Conservation (phyloP, 2,797 vertebrate genomes). For the Sebastiscus tertius region DNA sequence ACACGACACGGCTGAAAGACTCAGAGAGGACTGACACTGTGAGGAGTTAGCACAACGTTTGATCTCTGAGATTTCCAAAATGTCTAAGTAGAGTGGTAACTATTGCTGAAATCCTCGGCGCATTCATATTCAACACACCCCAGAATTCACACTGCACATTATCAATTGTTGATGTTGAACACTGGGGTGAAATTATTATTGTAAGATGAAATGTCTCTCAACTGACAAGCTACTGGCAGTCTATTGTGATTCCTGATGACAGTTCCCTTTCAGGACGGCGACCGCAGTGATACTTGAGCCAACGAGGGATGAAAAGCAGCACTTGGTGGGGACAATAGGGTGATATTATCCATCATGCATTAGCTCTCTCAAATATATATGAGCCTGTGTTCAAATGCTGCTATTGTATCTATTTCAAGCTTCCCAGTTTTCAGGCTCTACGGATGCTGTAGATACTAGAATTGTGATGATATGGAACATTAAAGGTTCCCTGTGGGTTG, state of each 20-base stretch:
- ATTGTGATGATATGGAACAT: background rate
- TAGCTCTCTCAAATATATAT: background rate
- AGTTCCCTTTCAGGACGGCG: background rate
- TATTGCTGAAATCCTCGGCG: slow-evolving; percentile 10
- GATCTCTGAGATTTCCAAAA: slow-evolving; percentile 59
- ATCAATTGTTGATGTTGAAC: background rate
- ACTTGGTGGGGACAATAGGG: background rate
- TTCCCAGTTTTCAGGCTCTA: background rate
- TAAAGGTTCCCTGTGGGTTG: background rate
- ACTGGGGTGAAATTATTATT: background rate
- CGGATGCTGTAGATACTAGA: background rate
- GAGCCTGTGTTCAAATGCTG: background rate
- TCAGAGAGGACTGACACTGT: slow-evolving; percentile 47
- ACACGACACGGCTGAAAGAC: slow-evolving; percentile 51
- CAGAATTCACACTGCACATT: slow-evolving; percentile 5
- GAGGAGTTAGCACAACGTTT: slow-evolving; percentile 45
- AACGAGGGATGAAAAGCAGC: background rate
- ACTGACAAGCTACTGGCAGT: slow-evolving; percentile 4
- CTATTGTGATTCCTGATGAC: slow-evolving; percentile 6
- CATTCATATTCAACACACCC: slow-evolving; percentile 15
- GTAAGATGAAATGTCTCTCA: slow-evolving; percentile 18
- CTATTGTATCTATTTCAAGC: background rate
- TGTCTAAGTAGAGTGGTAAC: slow-evolving; percentile 22
- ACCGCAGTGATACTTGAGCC: background rate
- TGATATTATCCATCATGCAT: background rate